Evolutionary conservation across 2,113 vertebrate genomes (phyloP).

Genomic region (Nestor notabilis): DNA sequence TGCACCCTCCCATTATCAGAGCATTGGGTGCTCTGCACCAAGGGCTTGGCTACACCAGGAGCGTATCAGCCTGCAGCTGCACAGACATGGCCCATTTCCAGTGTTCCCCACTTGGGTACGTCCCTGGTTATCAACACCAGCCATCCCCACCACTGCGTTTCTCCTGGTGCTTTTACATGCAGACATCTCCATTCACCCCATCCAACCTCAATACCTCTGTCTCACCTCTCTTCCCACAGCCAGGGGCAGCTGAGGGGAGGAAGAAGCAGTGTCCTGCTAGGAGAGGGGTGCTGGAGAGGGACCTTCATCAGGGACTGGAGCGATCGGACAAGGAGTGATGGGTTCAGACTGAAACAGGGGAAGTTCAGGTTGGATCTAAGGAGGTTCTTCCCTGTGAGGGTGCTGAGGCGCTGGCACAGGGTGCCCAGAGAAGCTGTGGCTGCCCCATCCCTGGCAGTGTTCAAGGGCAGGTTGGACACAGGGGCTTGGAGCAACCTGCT

Average conservation of each 20-base stretch:
- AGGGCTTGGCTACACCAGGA: accelerated
- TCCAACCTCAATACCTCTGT: neutral
- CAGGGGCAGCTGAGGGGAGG: neutral
- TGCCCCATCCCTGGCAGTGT: no score
- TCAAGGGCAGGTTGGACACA: no score
- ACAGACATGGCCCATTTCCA: neutral
- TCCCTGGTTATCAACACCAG: neutral
- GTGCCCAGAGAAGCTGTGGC: no score
- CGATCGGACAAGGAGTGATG: no score
- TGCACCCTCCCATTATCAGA: neutral
- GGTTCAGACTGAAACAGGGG: no score
- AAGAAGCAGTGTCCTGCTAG: neutral
- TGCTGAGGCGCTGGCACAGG: no score
- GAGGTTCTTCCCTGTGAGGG: no score
- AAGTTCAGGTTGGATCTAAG: no score
- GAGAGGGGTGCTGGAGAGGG: neutral
- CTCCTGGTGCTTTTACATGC: neutral
- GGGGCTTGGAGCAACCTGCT: no score
- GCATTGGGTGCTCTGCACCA: neutral
- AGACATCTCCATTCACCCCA: neutral
- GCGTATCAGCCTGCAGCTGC: neutral
- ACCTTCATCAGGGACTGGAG: no score
- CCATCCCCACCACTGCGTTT: neutral
- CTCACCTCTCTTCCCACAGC: neutral
- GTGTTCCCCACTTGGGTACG: accelerated